A percentile compares a stretch with the other conserved stretches of the same genome.
Conservation (phyloP, 2,888 invertebrate genomes). For the Brenthis hecate region DNA sequence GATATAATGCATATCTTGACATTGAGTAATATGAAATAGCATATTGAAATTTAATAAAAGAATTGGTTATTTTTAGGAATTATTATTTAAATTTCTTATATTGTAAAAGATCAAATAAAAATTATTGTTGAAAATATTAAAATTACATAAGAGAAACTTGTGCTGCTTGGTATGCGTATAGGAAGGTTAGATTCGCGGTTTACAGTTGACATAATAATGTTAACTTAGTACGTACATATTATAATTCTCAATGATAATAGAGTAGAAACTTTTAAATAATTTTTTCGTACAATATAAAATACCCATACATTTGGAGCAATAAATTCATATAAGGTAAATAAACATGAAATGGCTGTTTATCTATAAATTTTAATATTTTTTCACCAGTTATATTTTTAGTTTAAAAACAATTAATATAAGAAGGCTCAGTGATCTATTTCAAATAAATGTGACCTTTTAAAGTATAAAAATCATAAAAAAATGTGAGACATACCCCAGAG, state of each 20-base stretch:
- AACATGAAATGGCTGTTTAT: no score
- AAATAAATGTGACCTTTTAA: neutral
- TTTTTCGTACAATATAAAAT: neutral
- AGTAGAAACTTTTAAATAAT: constrained; percentile 2
- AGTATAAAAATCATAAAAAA: neutral
- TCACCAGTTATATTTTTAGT: no score
- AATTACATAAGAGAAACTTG: constrained; percentile 18
- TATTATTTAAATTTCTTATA: no score
- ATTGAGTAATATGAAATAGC: no score
- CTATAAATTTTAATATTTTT: no score
- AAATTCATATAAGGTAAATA: no score
- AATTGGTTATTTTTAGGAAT: no score
- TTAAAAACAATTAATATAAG: no score
- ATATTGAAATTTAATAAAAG: no score
- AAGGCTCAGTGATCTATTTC: neutral
- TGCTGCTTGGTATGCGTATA: constrained; percentile 18
- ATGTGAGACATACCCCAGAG: neutral
- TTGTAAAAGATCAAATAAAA: no score
- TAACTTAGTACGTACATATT: constrained; percentile 6
- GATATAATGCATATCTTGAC: no score
- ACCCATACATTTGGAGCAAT: no score
- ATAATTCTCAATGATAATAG: neutral
- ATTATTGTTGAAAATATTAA: neutral
- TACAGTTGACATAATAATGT: constrained; percentile 24
- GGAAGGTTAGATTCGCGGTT: constrained; percentile 27